A percentile compares a stretch with the other conserved stretches of the same genome.
Conservation (phyloP, 2,113 vertebrate genomes). For the Platysternon megacephalum region DNA sequence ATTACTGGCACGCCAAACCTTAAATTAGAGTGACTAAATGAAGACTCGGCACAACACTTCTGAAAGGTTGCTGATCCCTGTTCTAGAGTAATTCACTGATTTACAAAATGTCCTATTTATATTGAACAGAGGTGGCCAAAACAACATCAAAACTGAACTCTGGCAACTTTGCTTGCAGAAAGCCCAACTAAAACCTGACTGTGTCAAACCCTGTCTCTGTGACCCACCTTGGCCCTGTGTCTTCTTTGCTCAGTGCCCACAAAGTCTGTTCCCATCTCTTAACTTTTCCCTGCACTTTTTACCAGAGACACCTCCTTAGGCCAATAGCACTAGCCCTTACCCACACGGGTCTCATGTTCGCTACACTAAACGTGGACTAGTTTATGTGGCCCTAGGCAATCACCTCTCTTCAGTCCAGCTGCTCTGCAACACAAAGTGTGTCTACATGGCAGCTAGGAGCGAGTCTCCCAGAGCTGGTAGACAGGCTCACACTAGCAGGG, state of each 20-base stretch:
- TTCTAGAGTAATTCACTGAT: background rate
- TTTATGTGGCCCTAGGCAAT: background rate
- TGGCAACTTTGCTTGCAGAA: too few species aligned
- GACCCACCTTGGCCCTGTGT: background rate
- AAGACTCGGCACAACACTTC: too few species aligned
- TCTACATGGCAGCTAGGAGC: too few species aligned
- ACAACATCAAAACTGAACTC: background rate
- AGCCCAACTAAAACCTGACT: accelerated
- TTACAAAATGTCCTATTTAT: background rate
- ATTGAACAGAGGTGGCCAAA: background rate
- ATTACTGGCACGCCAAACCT: too few species aligned
- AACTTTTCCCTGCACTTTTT: background rate
- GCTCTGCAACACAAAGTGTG: background rate
- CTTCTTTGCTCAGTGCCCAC: background rate
- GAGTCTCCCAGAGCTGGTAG: too few species aligned
- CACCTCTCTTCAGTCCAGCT: background rate
- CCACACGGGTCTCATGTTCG: background rate
- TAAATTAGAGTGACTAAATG: too few species aligned
- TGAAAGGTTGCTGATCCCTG: too few species aligned
- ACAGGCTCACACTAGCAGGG: too few species aligned
- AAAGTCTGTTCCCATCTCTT: background rate
- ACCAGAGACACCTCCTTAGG: background rate
- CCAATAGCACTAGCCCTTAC: background rate
- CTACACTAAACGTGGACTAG: background rate
- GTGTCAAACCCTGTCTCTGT: background rate